Percentiles rank a stretch among this genome's conserved stretches.
Evolutionary conservation across 2,888 invertebrate species (phyloP).

Genomic region (Ectemnius cavifrons): DNA sequence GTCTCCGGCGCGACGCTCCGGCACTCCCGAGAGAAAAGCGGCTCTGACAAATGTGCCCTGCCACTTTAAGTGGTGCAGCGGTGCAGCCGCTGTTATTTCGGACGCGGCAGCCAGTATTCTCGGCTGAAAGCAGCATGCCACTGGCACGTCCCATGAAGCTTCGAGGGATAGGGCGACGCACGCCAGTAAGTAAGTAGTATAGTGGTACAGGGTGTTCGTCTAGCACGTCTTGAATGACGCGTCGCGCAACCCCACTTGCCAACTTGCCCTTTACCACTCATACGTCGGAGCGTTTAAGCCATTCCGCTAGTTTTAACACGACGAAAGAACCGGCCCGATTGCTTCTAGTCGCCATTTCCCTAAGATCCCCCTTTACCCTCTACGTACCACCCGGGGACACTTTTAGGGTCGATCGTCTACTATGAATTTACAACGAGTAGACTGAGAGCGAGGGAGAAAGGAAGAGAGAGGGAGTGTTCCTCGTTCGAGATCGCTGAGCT

Average conservation of each 20-base stretch:
- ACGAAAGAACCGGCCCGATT: slow-evolving; percentile 52
- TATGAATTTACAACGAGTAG: slow-evolving; percentile 56
- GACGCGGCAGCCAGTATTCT: too few species aligned
- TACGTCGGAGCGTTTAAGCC: slow-evolving; percentile 52
- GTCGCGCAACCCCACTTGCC: slow-evolving; percentile 45
- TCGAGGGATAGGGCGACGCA: slow-evolving; percentile 31
- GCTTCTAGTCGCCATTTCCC: slow-evolving; percentile 41
- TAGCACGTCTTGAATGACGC: slow-evolving; percentile 54
- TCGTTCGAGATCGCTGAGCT: too few species aligned
- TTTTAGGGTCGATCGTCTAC: slow-evolving; percentile 57
- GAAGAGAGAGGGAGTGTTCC: too few species aligned
- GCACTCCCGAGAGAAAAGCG: too few species aligned
- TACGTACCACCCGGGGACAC: slow-evolving; percentile 49
- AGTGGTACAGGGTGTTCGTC: slow-evolving; percentile 61
- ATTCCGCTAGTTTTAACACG: slow-evolving; percentile 63
- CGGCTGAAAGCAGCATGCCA: slow-evolving; percentile 28
- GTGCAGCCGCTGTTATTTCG: too few species aligned
- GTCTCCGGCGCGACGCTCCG: too few species aligned
- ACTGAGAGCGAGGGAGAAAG: too few species aligned
- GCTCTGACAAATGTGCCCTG: too few species aligned
- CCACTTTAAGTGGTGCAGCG: too few species aligned
- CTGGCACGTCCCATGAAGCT: slow-evolving; percentile 33
- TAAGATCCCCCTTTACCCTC: slow-evolving; percentile 35
- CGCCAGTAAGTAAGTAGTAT: slow-evolving; percentile 55
- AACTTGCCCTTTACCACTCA: slow-evolving; percentile 48